Percentiles rank a stretch among this genome's conserved stretches.
Conservation (phyloP, 2,888 invertebrate species). For the Exephanes ischioxanthus region DNA sequence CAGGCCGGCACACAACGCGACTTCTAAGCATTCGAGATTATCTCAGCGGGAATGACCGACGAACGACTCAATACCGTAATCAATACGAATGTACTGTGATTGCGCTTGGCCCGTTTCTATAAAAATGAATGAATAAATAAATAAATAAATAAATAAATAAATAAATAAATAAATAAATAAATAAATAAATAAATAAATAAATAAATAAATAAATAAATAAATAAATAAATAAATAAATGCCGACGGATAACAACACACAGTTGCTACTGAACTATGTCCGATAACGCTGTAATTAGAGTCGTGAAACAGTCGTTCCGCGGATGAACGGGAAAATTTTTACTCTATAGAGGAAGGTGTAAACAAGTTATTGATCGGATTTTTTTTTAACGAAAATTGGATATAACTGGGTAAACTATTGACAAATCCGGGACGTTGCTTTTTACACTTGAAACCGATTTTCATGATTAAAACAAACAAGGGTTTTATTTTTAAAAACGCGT, state of each 20-base stretch:
- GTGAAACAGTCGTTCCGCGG: background rate
- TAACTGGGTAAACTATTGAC: no score
- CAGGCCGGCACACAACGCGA: background rate
- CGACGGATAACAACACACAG: background rate
- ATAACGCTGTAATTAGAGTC: background rate
- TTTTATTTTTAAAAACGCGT: no score
- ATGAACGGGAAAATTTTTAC: background rate
- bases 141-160: no score
- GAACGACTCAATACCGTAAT: background rate
- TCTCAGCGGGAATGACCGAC: background rate
- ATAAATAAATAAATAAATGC: background rate
- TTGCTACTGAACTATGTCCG: background rate
- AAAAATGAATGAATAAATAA: no score
- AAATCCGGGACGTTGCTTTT: no score
- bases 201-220: background rate
- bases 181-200: background rate
- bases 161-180: no score
- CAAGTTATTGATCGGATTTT: no score
- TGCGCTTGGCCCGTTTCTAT: no score
- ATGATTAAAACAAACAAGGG: background rate
- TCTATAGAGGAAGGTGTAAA: no score
- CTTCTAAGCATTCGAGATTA: background rate
- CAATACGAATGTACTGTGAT: background rate
- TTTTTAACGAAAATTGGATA: no score
- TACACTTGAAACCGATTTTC: background rate